Percentiles rank a stretch among this genome's conserved stretches.
These are phyloP conservation scores for Antheraea assamensis DNA, from an alignment of 2,888 invertebrate genomes.

Conservation along the genomic window DNA sequence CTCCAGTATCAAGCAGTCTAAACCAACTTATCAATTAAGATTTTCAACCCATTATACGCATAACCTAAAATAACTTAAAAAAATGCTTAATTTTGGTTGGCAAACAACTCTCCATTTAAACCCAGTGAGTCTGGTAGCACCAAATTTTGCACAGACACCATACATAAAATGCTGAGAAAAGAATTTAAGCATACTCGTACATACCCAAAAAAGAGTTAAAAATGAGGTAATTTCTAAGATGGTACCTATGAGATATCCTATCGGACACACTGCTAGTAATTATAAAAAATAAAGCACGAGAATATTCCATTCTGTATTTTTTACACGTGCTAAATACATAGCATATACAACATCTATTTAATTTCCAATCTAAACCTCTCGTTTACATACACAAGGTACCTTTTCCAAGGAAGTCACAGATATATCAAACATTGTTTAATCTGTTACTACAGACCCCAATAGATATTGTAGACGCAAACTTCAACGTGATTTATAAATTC, in stretches of 20 bases:
- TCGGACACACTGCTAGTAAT: background rate
- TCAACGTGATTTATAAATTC: background rate
- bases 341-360: background rate
- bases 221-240: too few relatives aligned
- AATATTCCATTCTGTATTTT: background rate
- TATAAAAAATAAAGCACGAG: background rate
- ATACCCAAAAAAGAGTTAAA: too few relatives aligned
- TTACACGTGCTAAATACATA: background rate
- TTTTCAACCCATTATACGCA: background rate
- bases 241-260: too few relatives aligned
- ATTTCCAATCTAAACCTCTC: background rate
- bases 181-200: too few relatives aligned
- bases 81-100: background rate
- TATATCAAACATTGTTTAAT: background rate
- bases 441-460: background rate
- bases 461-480: background rate
- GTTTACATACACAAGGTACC: background rate
- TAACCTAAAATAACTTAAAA: background rate
- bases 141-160: too few relatives aligned
- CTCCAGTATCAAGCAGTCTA: background rate
- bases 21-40: background rate
- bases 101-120: too few relatives aligned
- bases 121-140: too few relatives aligned
- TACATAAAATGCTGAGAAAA: too few relatives aligned
- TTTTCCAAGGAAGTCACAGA: background rate